Conservation (phyloP, 2,797 vertebrate genomes). For the Mormyrus proboscirostris region DNA sequence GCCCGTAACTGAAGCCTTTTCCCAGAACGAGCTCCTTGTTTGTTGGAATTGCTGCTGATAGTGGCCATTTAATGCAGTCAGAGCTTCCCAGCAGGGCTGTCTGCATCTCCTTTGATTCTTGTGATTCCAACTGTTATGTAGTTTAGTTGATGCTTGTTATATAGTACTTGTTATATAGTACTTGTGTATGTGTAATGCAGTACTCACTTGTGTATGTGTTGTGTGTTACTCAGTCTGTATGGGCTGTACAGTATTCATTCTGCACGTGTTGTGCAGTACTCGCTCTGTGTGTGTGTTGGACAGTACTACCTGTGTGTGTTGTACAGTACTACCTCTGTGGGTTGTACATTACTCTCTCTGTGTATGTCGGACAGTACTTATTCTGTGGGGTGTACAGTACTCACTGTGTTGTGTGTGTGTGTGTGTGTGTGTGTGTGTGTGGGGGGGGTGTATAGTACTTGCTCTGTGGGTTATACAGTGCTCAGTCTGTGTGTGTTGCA, state of each 20-base stretch:
- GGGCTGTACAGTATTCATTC: neutral
- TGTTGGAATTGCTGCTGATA: neutral
- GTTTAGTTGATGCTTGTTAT: neutral
- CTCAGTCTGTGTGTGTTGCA: neutral
- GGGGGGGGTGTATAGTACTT: neutral
- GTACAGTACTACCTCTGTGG: neutral
- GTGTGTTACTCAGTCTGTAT: slow-evolving; percentile 10
- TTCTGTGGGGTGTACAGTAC: slow-evolving; percentile 6
- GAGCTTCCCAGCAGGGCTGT: neutral
- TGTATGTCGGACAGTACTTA: neutral
- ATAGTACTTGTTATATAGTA: neutral
- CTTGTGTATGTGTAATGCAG: neutral
- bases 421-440: too few relatives aligned
- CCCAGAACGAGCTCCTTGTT: neutral
- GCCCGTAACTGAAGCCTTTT: neutral
- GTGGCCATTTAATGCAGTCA: neutral
- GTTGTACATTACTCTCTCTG: neutral
- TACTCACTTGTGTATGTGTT: slow-evolving; percentile 4
- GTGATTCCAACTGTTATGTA: neutral
- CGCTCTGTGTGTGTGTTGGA: neutral
- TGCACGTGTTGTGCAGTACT: neutral
- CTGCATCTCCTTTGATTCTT: neutral
- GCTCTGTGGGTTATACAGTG: neutral
- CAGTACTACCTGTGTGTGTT: neutral
- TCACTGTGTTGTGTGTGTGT: neutral